Conservation (phyloP, 2,797 vertebrate species). For the Amphiprion clarkii region DNA sequence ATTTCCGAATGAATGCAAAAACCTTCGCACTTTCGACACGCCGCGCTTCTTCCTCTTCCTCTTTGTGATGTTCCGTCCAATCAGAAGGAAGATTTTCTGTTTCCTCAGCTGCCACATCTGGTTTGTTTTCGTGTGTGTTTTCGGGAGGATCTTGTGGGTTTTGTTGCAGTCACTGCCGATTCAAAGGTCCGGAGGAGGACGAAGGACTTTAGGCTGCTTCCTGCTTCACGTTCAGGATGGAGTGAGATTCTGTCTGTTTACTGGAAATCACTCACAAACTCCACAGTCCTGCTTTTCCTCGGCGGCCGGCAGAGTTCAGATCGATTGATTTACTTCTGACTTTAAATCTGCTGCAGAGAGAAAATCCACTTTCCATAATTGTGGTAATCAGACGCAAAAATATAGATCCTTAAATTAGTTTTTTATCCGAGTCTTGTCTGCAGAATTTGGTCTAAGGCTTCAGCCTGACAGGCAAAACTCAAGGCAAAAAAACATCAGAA, state of each 20-base stretch:
- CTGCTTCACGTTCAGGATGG: background rate
- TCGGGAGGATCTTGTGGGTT: background rate
- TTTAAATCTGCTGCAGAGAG: no score
- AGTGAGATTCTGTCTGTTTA: background rate
- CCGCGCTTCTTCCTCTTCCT: constrained; percentile 67
- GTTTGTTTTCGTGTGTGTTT: constrained; percentile 8
- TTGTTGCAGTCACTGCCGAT: constrained; percentile 38
- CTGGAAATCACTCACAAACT: background rate
- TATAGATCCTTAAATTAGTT: no score
- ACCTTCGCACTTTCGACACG: constrained; percentile 73
- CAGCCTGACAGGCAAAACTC: background rate
- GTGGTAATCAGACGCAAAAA: background rate
- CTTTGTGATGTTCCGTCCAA: constrained; percentile 65
- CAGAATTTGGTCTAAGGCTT: background rate
- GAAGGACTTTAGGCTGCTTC: constrained; percentile 1
- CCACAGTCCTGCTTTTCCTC: constrained; percentile 12
- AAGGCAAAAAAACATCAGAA: no score
- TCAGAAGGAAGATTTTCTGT: constrained; percentile 30
- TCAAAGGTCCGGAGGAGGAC: background rate
- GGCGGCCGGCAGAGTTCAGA: no score
- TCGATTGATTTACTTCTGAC: no score
- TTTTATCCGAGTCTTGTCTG: background rate
- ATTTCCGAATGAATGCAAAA: constrained; percentile 68
- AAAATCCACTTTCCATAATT: no score
- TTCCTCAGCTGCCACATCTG: constrained; percentile 14